A percentile compares a stretch with the other conserved stretches of the same genome.
Evolutionary conservation across 2,888 invertebrate genomes (phyloP).

Genomic region (Acanthosepion lycidas): DNA sequence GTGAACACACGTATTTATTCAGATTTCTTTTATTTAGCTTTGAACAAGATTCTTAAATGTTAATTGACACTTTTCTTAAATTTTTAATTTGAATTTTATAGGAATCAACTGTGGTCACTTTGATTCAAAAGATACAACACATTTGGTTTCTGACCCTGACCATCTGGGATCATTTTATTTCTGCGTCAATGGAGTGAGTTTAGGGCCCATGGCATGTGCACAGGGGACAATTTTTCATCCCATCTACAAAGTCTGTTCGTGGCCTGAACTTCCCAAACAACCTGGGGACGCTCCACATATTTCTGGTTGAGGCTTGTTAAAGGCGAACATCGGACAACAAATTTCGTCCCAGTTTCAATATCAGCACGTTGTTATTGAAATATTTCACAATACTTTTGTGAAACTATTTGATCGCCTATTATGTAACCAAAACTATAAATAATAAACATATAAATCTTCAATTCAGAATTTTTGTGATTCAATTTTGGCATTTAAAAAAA

Average conservation of each 20-base stretch:
- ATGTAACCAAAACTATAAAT: too few species aligned
- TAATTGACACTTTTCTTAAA: neutral
- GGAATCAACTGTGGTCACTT: conserved; percentile 4
- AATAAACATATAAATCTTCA: too few species aligned
- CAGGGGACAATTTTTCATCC: conserved; percentile 38
- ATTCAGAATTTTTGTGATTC: too few species aligned
- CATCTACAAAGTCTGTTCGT: conserved; percentile 2
- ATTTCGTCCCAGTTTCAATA: neutral
- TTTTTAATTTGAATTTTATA: neutral
- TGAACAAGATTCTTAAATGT: too few species aligned
- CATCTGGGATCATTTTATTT: conserved; percentile 33
- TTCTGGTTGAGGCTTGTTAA: neutral
- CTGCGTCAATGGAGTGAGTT: conserved; percentile 18
- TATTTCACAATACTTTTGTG: too few species aligned
- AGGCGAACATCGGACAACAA: neutral
- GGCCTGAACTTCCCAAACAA: neutral
- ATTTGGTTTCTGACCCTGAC: conserved; percentile 15
- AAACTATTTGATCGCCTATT: too few species aligned
- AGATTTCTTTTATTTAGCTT: neutral
- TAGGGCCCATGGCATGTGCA: conserved; percentile 37
- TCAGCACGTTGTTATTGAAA: neutral
- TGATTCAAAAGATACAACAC: conserved; percentile 34
- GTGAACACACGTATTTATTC: neutral
- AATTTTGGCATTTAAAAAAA: too few species aligned
- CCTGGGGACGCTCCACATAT: neutral